phyloP scores from a whole-genome alignment of 2,113 vertebrate species.

The Cyanoliseus patagonus region DNA sequence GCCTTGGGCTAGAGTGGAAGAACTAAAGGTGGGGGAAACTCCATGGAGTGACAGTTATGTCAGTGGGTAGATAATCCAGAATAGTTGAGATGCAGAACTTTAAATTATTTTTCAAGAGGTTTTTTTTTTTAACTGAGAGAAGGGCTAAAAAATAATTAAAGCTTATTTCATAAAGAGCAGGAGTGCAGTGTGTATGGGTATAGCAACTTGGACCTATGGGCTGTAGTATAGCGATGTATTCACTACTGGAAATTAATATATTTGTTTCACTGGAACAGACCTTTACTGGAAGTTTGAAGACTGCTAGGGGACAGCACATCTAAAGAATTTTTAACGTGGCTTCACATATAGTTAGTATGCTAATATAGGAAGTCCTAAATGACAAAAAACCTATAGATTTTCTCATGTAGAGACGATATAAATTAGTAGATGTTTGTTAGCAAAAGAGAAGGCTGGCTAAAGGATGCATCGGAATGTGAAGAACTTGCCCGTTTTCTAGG shows the following conservation, averaged over 20 bases:
- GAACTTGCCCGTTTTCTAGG: background rate
- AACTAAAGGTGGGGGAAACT: background rate
- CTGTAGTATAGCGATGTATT: constrained; percentile 1
- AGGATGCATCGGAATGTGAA: background rate
- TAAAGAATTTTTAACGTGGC: background rate
- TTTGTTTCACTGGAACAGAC: constrained; percentile 7
- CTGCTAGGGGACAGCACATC: constrained; percentile 4
- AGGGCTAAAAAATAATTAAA: background rate
- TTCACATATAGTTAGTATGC: constrained; percentile 25
- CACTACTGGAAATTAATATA: constrained; percentile 24
- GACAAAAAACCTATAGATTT: background rate
- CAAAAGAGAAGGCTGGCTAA: background rate
- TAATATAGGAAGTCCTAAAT: background rate
- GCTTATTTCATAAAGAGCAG: background rate
- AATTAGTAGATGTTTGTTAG: background rate
- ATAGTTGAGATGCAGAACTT: background rate
- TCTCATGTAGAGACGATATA: background rate
- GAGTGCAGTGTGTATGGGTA: background rate
- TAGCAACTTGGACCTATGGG: background rate
- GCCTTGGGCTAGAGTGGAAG: background rate
- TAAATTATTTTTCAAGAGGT: constrained; percentile 33
- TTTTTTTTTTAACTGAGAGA: background rate
- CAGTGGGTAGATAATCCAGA: constrained; percentile 1
- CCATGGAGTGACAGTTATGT: background rate
- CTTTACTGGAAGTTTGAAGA: constrained; percentile 12